Base-by-base conservation (phyloP, 1,140 invertebrate species). In the Temnothorax nylanderi region DNA sequence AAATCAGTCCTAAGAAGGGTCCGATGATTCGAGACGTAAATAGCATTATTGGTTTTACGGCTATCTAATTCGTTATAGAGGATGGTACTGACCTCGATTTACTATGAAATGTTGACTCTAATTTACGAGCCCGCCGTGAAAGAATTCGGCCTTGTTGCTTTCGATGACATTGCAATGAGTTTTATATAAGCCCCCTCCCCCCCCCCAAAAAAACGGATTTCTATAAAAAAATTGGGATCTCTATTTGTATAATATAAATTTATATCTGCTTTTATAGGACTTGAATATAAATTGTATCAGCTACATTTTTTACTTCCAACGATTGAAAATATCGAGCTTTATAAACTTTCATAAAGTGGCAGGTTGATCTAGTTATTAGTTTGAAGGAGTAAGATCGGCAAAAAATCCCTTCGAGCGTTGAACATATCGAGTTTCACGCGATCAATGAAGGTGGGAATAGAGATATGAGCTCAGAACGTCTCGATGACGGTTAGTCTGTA, bases 1-100 rank as follows among this genome's bases (percentile, higher is more conserved):
- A 95, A 95, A 95, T 95, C 92, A 93, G 75, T n/a, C 49, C 82
- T 91, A 91, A 94, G 44, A 91, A 88, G 90, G 71, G 32, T 41
- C 80, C 92, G 93, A 95, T 95, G 85, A 94, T 95, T 94, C 87
- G 81, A 91, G 78, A 87, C 92, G 91, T 94, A 95, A 95, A 95
- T 94, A 94, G 93, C 91, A 95, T 95, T 94, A 95, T 95, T 93
- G 94, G 92, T 94, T 26, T 95, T 95, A 94, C 91, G 60, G n/a
- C 58, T 34, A 18, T 56, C 13, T 32, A 21, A 76, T 32, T 37
- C 2, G 37, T 18, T 7, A 71, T 13, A 16, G 13, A 75, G 6
- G 4, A 71, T 49, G 8, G n/a, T 69, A 71, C 78, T 76, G 89
- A 85, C 88, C 89, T 85, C 60, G 85, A 8, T 64, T 64, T 58